These are phyloP conservation scores for Phaenicophaeus curvirostris DNA, from an alignment of 2,797 vertebrate species.

Conservation along the genomic window DNA sequence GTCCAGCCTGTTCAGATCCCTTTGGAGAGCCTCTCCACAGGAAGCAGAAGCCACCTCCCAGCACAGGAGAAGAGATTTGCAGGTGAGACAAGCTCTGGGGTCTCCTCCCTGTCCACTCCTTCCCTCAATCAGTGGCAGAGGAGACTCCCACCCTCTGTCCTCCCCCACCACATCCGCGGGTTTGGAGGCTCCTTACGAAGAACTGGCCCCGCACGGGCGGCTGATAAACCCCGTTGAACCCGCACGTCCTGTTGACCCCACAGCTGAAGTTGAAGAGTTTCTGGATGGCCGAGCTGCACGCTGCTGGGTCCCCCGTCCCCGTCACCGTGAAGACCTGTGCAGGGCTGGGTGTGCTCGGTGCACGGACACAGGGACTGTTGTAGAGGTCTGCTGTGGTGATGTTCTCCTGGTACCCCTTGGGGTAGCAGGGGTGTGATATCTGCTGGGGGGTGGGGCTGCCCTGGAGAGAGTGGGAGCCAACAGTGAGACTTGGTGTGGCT, in stretches of 20 bases:
- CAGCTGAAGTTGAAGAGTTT: conserved; percentile 84
- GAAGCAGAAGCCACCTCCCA: background rate
- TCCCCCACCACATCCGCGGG: rapidly evolving
- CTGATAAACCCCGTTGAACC: conserved; percentile 86
- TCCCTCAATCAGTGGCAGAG: too few species aligned
- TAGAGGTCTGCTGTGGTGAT: conserved; percentile 69
- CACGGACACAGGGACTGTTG: conserved; percentile 78
- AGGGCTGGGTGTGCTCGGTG: background rate
- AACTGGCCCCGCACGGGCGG: conserved; percentile 83
- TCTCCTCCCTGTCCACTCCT: too few species aligned
- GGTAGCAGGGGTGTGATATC: conserved; percentile 84
- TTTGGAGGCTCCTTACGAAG: conserved; percentile 74
- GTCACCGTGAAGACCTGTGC: conserved; percentile 55
- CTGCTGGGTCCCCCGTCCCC: conserved; percentile 79
- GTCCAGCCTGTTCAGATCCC: too few species aligned
- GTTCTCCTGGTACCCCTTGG: conserved; percentile 65
- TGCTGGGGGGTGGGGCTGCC: background rate
- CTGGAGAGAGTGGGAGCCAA: background rate
- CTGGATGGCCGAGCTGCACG: conserved; percentile 76
- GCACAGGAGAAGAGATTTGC: background rate
- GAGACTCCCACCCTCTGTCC: too few species aligned
- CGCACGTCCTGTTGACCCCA: conserved; percentile 72
- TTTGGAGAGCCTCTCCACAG: too few species aligned
- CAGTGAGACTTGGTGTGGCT: background rate
- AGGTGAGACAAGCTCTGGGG: background rate